phyloP scores from a whole-genome alignment of 2,888 invertebrate species.

The Caradrina kadenii region DNA sequence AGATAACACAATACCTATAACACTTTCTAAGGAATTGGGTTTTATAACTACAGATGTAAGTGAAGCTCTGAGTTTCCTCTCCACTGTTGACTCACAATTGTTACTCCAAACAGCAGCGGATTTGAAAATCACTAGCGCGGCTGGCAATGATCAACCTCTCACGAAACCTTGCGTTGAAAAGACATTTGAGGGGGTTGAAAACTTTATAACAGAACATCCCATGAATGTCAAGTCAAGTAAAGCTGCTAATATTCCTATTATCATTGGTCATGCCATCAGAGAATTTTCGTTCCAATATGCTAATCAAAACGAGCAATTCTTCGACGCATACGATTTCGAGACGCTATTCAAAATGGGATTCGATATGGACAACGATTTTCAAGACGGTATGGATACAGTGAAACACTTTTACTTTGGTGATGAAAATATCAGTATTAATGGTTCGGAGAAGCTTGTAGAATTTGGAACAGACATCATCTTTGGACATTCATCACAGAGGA shows the following conservation, averaged over 20 bases:
- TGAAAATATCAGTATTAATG: constrained; percentile 18
- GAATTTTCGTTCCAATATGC: constrained; percentile 32
- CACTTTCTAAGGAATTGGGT: constrained; percentile 23
- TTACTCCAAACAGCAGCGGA: constrained; percentile 12
- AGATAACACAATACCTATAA: constrained; percentile 31
- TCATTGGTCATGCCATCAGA: constrained; percentile 41
- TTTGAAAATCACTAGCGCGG: constrained; percentile 15
- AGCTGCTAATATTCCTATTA: constrained; percentile 18
- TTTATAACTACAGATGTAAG: constrained; percentile 27
- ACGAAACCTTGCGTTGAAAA: constrained; percentile 53
- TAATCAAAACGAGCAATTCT: constrained; percentile 12
- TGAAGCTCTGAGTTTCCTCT: constrained; percentile 31
- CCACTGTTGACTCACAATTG: constrained; percentile 15
- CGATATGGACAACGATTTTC: constrained; percentile 28
- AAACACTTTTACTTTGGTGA: constrained; percentile 46
- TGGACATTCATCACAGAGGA: constrained; percentile 45
- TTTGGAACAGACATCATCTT: constrained; percentile 44
- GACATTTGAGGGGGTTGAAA: constrained; percentile 50
- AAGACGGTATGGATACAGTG: constrained; percentile 16
- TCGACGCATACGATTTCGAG: constrained; percentile 21
- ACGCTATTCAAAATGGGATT: constrained; percentile 39
- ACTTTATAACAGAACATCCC: constrained; percentile 43
- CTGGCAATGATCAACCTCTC: constrained; percentile 25
- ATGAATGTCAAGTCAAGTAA: constrained; percentile 39
- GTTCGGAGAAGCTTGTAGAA: constrained; percentile 16